Evolutionary conservation across 2,113 vertebrate genomes (phyloP).

Genomic region (Tetrao urogallus): DNA sequence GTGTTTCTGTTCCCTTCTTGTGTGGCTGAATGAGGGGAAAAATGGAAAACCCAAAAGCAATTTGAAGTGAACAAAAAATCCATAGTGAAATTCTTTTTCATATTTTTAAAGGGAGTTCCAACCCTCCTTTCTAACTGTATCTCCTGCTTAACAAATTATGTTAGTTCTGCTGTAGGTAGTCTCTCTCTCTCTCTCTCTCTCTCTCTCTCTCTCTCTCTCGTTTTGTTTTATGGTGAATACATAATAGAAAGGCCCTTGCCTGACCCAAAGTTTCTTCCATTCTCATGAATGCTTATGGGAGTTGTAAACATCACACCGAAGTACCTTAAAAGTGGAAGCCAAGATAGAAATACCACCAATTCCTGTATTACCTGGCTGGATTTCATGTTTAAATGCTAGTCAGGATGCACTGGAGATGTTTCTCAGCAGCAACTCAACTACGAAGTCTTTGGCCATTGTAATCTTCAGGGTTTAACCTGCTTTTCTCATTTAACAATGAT

Average conservation of each 20-base stretch:
- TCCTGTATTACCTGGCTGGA: background rate
- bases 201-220: background rate
- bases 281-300: background rate
- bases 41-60: background rate
- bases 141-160: background rate
- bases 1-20: background rate
- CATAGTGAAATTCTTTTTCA: background rate
- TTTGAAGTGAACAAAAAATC: conserved; percentile 12
- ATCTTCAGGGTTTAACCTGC: background rate
- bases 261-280: background rate
- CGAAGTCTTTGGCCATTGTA: background rate
- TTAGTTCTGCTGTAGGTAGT: background rate
- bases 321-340: background rate
- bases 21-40: background rate
- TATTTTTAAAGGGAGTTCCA: conserved; percentile 5
- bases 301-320: background rate
- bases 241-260: background rate
- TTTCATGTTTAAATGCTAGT: background rate
- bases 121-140: background rate
- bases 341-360: background rate
- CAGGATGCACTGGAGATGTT: background rate
- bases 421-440: background rate
- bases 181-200: background rate
- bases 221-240: background rate
- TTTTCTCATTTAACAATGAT: background rate